Evolutionary conservation across 2,888 invertebrate species (phyloP), one percentile per base, ranked within the genome.

Genomic region (Petrolisthes manimaculis): DNA sequence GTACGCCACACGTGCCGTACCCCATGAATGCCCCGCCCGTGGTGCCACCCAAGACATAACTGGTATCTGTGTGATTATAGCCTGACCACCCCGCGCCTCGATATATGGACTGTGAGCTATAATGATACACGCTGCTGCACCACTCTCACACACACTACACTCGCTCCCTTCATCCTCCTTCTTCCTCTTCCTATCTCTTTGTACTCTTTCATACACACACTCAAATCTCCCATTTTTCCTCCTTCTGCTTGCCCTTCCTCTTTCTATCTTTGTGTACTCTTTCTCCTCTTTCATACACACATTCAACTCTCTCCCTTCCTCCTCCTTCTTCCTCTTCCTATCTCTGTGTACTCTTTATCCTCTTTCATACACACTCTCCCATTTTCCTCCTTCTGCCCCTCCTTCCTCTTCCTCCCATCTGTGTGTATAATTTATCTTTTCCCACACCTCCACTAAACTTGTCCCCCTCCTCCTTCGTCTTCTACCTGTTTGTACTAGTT

Each of bases 61-160:
- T 69, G 54, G 55, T 55, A 83, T 54, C n/a, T 5, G 83, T 83
- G 18, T 75, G 83, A 83, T 83, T 83, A 83, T 75, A 83, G 74
- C 21, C 83, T 83, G 83, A 74, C 75, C 55, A 51, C 24, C n/a
- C 5, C 24, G 18, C 24, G 18, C 24, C 55, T 74, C 21, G 75
- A 83, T 83, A 75, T 74, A 83, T 83, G 83, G 74, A 18, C 24
- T 74, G 54, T 71, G 56, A 12, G 75, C 55, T 51, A 71, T 83
- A 83, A 83, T 69, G 82, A 82, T 82, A 61, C 67, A 82, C 14
- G 14, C 82, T 54, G 14, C 61, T n/a, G 56, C 56, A 2, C 51
- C 2, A 14, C 53, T 18, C 12, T 37, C 79, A 12, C 53, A 4
- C n/a, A 4, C 18, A 8, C 18, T 37, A 2, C 0, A 14, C 12